Evolutionary conservation across 2,797 vertebrate species (phyloP).

Genomic region (Eurystomus glaucurus): DNA sequence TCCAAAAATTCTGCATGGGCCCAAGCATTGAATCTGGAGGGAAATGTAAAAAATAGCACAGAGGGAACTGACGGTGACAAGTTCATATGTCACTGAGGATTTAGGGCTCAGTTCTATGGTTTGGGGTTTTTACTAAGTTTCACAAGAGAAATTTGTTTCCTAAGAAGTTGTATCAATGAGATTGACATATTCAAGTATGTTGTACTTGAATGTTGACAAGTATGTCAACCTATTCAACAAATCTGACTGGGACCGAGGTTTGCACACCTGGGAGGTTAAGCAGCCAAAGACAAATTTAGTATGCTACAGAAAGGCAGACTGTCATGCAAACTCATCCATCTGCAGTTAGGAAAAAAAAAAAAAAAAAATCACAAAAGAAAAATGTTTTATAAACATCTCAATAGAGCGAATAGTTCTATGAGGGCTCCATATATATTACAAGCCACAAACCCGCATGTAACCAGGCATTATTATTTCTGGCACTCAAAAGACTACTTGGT

Average conservation of each 20-base stretch:
- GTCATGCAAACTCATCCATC: not conserved
- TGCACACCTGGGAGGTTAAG: not conserved
- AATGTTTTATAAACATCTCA: not conserved
- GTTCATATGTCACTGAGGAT: not conserved
- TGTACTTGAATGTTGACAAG: too few species aligned
- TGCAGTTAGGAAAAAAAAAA: not conserved
- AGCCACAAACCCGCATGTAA: accelerated
- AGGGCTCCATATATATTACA: not conserved
- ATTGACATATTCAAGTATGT: not conserved
- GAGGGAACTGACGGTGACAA: not conserved
- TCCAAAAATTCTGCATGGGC: not conserved
- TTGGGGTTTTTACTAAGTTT: not conserved
- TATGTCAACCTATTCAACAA: not conserved
- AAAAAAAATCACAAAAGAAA: accelerated
- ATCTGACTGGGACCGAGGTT: not conserved
- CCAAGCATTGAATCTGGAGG: not conserved
- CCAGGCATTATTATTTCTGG: not conserved
- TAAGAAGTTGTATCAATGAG: not conserved
- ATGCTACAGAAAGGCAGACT: not conserved
- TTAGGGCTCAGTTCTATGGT: not conserved
- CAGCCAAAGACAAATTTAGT: not conserved
- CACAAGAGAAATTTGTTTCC: not conserved
- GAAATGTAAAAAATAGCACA: not conserved
- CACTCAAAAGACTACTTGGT: not conserved
- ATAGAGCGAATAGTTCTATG: not conserved